These are phyloP conservation scores for Drosophila neutralis DNA, from an alignment of 2,888 invertebrate genomes.

Conservation along the genomic window DNA sequence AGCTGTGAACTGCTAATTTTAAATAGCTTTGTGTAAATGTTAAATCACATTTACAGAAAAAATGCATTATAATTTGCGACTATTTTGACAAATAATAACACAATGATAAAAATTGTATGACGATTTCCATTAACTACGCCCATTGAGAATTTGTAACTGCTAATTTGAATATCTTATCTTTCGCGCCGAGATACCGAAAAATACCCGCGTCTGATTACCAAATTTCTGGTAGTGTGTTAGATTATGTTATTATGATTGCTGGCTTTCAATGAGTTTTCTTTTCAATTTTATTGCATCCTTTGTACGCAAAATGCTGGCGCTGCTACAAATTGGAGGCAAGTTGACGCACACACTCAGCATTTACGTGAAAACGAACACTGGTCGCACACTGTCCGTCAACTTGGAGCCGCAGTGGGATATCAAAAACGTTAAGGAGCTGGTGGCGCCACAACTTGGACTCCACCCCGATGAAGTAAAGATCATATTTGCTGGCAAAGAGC, in stretches of 20 bases:
- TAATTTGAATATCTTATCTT: not conserved
- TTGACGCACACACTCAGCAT: slow-evolving; percentile 88
- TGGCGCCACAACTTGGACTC: slow-evolving; percentile 89
- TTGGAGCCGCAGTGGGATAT: slow-evolving; percentile 91
- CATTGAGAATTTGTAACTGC: not conserved
- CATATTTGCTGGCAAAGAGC: slow-evolving; percentile 92
- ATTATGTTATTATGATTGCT: slow-evolving; percentile 26
- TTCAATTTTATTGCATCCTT: slow-evolving; percentile 86
- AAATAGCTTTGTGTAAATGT: not conserved
- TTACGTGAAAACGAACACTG: slow-evolving; percentile 89
- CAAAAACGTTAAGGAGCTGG: slow-evolving; percentile 89
- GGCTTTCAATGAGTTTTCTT: slow-evolving; percentile 86
- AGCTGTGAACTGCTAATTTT: slow-evolving; percentile 4
- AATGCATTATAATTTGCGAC: not conserved
- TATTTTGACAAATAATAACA: not conserved
- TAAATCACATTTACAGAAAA: not conserved
- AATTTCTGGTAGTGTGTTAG: slow-evolving; percentile 15
- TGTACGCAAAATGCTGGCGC: slow-evolving; percentile 87
- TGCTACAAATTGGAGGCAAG: slow-evolving; percentile 87
- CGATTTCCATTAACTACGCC: not conserved
- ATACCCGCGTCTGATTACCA: slow-evolving; percentile 1
- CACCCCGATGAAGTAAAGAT: slow-evolving; percentile 90
- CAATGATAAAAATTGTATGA: not conserved
- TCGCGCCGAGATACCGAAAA: slow-evolving; percentile 16
- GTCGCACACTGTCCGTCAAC: slow-evolving; percentile 88